Percentiles rank a stretch among this genome's conserved stretches.
Evolutionary conservation across 2,113 vertebrate genomes (phyloP).

Genomic region (Catagonus wagneri): DNA sequence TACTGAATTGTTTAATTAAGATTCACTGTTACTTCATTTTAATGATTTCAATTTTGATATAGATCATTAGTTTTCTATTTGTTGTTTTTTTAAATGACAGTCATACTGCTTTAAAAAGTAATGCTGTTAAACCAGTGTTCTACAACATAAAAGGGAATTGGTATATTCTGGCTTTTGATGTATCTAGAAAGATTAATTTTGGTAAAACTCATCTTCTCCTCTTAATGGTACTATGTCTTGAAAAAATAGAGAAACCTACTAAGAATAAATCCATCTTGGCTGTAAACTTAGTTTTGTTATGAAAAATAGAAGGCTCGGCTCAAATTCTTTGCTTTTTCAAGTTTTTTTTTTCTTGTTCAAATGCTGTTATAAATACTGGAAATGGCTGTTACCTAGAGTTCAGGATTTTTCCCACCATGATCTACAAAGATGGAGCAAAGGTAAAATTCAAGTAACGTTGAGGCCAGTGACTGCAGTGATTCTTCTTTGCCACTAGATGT

Average conservation of each 20-base stretch:
- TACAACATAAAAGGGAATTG: conserved; percentile 58
- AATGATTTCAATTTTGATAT: conserved; percentile 51
- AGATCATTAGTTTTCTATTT: conserved; percentile 70
- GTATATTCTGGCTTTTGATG: conserved; percentile 39
- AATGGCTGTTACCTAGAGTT: background rate
- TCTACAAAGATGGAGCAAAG: background rate
- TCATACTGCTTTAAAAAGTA: conserved; percentile 56
- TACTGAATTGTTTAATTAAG: conserved; percentile 67
- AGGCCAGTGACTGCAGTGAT: background rate
- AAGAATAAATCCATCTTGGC: background rate
- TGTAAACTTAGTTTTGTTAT: conserved; percentile 25
- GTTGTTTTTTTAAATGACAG: conserved; percentile 28
- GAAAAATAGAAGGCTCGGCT: background rate
- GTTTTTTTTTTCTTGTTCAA: background rate
- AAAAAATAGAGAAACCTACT: background rate
- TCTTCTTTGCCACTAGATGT: conserved; percentile 67
- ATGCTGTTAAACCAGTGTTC: conserved; percentile 62
- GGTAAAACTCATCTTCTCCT: conserved; percentile 3
- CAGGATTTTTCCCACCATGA: background rate
- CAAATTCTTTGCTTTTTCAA: background rate
- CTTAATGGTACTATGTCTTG: background rate
- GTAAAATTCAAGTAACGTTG: background rate
- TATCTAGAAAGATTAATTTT: conserved; percentile 51
- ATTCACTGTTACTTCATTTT: conserved; percentile 61
- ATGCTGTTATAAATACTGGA: background rate